phyloP scores from a whole-genome alignment of 2,888 invertebrate genomes.

The Tenodera sinensis region DNA sequence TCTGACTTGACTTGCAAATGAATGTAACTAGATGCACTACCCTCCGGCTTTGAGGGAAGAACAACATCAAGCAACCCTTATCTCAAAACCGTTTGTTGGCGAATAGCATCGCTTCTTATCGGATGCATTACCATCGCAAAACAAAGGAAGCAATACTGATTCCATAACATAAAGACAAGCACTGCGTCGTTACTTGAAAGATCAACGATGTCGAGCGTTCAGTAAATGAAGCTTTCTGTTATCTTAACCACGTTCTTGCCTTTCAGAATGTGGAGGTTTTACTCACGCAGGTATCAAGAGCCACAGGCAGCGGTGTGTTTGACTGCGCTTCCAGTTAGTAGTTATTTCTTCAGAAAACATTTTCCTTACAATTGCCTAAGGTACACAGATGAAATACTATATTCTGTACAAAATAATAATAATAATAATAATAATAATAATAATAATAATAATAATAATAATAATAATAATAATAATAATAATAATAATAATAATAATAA shows the following conservation, averaged over 20 bases:
- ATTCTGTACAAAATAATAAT: no score
- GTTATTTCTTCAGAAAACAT: no score
- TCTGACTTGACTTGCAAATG: neutral
- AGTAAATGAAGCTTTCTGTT: neutral
- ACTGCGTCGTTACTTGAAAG: neutral
- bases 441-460: no score
- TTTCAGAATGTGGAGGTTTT: no score
- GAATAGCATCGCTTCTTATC: neutral
- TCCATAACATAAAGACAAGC: neutral
- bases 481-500: no score
- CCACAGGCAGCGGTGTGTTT: no score
- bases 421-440: no score
- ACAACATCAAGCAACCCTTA: neutral
- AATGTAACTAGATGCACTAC: neutral
- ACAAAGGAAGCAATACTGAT: neutral
- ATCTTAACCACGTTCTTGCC: neutral
- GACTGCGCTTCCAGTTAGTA: no score
- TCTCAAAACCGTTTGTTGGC: neutral
- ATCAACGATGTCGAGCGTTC: neutral
- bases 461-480: no score
- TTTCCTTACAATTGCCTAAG: no score
- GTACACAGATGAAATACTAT: no score
- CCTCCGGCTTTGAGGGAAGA: neutral
- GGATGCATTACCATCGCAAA: neutral
- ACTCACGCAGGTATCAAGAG: no score